Conservation (phyloP, 2,113 vertebrate genomes). For the Brachypodius melanocephalos region DNA sequence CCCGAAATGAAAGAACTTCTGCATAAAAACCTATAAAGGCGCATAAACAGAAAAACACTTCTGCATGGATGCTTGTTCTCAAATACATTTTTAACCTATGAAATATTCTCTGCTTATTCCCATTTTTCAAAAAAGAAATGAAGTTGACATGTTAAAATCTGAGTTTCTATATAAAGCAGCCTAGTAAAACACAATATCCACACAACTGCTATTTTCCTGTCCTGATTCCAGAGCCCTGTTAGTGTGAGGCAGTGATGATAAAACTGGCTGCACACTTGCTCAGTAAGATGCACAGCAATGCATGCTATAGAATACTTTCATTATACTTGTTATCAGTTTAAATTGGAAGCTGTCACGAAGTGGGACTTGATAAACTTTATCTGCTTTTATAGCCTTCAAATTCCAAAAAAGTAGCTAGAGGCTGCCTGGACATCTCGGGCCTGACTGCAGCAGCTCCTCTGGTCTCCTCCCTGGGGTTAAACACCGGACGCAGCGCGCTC, state of each 20-base stretch:
- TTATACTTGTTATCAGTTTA: background rate
- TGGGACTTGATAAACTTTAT: background rate
- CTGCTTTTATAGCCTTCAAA: background rate
- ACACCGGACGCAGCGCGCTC: background rate
- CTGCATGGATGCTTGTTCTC: constrained; percentile 3
- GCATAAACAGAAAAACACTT: background rate
- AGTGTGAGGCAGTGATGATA: background rate
- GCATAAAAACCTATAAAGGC: background rate
- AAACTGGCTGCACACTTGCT: constrained; percentile 26
- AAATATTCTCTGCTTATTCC: constrained; percentile 44
- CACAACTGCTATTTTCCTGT: constrained; percentile 28
- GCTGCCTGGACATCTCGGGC: background rate
- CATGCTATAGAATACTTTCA: background rate
- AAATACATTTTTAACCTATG: constrained; percentile 47
- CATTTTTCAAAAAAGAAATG: constrained; percentile 46
- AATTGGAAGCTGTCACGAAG: constrained; percentile 23
- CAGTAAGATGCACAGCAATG: background rate
- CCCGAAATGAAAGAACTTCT: constrained; percentile 19
- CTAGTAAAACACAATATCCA: constrained; percentile 58
- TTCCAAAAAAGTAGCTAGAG: background rate
- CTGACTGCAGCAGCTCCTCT: background rate
- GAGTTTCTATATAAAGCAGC: constrained; percentile 43
- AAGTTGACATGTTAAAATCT: constrained; percentile 46
- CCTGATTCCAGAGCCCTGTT: background rate
- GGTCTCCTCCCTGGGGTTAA: background rate